Base-by-base conservation (phyloP, 2,888 invertebrate genomes). In the Drosophila acutilabella region DNA sequence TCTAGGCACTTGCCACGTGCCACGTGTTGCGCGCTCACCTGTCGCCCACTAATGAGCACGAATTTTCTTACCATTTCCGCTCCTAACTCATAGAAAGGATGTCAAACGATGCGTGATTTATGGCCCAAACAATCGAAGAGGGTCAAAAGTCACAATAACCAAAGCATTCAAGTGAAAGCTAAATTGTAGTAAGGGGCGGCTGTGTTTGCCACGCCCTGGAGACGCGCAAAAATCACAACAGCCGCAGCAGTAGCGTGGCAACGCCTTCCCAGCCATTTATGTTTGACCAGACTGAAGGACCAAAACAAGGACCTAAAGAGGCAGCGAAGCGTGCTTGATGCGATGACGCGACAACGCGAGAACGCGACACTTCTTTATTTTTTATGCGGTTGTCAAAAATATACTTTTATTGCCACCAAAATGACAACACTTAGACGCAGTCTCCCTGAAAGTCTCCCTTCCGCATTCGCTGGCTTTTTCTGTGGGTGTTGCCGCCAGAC, bases 371-470 rank as follows among this genome's bases (percentile, higher is more conserved):
- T 36, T 47, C n/a, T n/a, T n/a, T n/a, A n/a, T 85, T 75, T 69
- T 68, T 65, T 73, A 69, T 80, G 85, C 71, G 80, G 83, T 78
- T 88, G 86, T 89, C 86, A 86, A 84, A 88, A 86, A 86, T 88
- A 87, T 87, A 73, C 72, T 81, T 86, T 88, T 86, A 86, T 88
- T 81, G 86, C 86, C 84, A 87, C 86, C 88, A 86, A 86, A 85
- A 88, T 88, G 88, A 86, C 86, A 82, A 86, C 86, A 83, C 84
- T 88, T 87, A 83, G 71, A 83, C 84, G 83, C 84, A 83, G 69
- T 30, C 30, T 30, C 30, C 30, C 64, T 48, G 45, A 53, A 8
- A 13, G 20, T 47, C 14, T 16, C 50, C 41, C 14, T 4, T 13
- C n/a, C 45, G 7, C 30, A 11, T 14, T 10, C 16, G 26, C 59